A percentile compares a stretch with the other conserved stretches of the same genome.
These are phyloP conservation scores for Drosophila azteca DNA, from an alignment of 1,140 invertebrate species.

Conservation along the genomic window DNA sequence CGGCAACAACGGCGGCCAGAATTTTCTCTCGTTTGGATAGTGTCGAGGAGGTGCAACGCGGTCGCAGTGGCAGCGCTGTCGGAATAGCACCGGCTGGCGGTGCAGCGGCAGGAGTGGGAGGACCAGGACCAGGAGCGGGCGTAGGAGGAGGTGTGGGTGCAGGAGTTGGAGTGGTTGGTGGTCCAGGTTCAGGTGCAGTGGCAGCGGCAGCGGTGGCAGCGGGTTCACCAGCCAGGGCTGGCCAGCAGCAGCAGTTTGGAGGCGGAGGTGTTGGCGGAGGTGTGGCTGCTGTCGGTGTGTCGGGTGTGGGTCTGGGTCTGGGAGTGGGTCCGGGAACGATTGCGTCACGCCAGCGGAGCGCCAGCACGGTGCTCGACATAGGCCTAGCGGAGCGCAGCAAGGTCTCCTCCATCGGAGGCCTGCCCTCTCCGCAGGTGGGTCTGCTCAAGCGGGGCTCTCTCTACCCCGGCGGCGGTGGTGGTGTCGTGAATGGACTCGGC, in stretches of 20 bases:
- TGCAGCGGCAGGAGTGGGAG: constrained; percentile 35
- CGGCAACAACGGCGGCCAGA: constrained; percentile 83
- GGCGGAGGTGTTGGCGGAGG: constrained; percentile 41
- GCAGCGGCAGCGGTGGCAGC: constrained; percentile 64
- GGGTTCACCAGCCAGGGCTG: constrained; percentile 74
- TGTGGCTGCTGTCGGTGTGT: constrained; percentile 40
- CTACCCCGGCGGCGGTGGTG: constrained; percentile 22
- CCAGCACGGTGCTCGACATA: constrained; percentile 70
- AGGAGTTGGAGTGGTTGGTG: constrained; percentile 2
- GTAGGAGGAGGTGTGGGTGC: constrained; percentile 9
- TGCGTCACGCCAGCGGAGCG: constrained; percentile 59
- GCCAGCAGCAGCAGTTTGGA: constrained; percentile 57
- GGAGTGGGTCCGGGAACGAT: constrained; percentile 34
- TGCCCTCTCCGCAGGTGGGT: constrained; percentile 22
- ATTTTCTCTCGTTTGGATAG: constrained; percentile 83
- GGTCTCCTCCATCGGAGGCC: constrained; percentile 40
- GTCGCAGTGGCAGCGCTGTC: constrained; percentile 81
- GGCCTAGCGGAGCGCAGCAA: constrained; percentile 58
- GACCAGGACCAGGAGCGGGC: constrained; percentile 2
- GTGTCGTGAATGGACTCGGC: constrained; percentile 45
- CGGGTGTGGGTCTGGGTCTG: constrained; percentile 24
- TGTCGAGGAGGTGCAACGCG: constrained; percentile 80
- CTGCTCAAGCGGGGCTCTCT: constrained; percentile 24
- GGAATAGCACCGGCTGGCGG: constrained; percentile 65
- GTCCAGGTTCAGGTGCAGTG: constrained; percentile 43